Evolutionary conservation across 2,113 vertebrate species (phyloP).

Genomic region (Actenoides lindsayi): DNA sequence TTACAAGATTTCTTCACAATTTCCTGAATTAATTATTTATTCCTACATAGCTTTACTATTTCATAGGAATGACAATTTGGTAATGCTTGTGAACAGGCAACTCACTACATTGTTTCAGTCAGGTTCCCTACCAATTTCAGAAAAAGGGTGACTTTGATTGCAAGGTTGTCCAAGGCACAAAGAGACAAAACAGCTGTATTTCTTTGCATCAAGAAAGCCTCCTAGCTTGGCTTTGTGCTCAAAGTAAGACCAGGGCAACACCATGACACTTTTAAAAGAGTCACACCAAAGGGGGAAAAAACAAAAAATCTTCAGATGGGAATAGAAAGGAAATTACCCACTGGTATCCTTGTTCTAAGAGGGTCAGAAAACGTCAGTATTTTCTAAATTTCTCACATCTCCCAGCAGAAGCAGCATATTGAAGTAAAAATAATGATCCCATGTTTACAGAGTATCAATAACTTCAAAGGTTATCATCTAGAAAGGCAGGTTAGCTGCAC

Average conservation of each 20-base stretch:
- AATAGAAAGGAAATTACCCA: slow-evolving; percentile 36
- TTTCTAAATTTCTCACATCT: slow-evolving; percentile 15
- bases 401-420: neutral
- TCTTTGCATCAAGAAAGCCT: neutral
- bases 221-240: neutral
- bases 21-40: neutral
- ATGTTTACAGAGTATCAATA: slow-evolving; percentile 11
- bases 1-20: neutral
- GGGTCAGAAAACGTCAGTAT: neutral
- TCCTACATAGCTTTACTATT: neutral
- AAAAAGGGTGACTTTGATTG: neutral
- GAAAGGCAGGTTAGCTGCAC: slow-evolving; percentile 1
- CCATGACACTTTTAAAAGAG: neutral
- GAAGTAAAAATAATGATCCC: slow-evolving; percentile 34
- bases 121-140: neutral
- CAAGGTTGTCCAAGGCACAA: neutral
- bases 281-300: neutral
- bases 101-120: neutral
- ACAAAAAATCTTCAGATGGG: neutral
- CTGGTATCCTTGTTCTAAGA: slow-evolving; percentile 2
- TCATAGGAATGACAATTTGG: neutral
- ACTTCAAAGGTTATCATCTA: neutral
- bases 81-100: neutral
- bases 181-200: neutral
- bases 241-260: neutral